Evolutionary conservation across 2,888 invertebrate genomes (phyloP).

Genomic region (Microctonus brassicae): DNA sequence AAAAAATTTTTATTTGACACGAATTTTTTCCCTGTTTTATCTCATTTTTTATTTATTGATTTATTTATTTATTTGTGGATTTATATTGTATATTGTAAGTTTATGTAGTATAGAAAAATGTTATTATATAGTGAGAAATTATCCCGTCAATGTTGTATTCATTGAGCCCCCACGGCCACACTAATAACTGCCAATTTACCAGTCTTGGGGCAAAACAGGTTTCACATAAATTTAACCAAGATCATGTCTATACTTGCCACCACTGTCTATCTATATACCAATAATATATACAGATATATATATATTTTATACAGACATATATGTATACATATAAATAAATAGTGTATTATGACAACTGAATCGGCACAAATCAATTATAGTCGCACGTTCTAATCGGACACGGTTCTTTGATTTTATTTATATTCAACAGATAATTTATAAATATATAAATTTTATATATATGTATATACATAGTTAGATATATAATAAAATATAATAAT

Average conservation of each 20-base stretch:
- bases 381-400: slow-evolving; percentile 42
- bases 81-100: background rate
- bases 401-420: background rate
- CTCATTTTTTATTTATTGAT: background rate
- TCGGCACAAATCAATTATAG: slow-evolving; percentile 59
- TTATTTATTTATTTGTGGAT: background rate
- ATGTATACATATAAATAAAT: slow-evolving; percentile 36
- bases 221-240: slow-evolving; percentile 57
- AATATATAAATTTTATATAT: too few species aligned
- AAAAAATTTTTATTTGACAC: too few species aligned
- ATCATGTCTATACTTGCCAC: slow-evolving; percentile 42
- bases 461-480: too few species aligned
- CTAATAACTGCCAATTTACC: slow-evolving; percentile 64
- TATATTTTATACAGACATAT: slow-evolving; percentile 15
- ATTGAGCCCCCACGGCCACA: slow-evolving; percentile 49
- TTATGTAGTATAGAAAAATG: slow-evolving; percentile 15
- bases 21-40: too few species aligned
- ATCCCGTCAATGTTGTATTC: slow-evolving; percentile 39
- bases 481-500: background rate
- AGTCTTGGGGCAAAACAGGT: slow-evolving; percentile 60
- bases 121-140: slow-evolving; percentile 34
- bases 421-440: background rate
- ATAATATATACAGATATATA: too few species aligned
- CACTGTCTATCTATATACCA: slow-evolving; percentile 4
- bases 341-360: slow-evolving; percentile 58